phyloP scores from a whole-genome alignment of 2,113 vertebrate species.

The Chaetorhynchus papuensis region DNA sequence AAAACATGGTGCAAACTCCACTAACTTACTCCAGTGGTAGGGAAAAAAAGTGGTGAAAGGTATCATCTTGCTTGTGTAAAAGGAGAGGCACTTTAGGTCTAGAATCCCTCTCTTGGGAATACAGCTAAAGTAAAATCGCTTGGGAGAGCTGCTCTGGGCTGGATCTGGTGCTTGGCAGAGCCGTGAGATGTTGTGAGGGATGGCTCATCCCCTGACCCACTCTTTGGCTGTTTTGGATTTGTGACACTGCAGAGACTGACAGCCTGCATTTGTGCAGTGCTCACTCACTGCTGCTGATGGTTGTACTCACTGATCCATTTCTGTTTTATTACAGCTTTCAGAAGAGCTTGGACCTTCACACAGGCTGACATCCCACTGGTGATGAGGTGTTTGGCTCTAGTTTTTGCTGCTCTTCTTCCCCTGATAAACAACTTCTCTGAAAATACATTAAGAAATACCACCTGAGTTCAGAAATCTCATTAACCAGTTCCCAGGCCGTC shows the following conservation, averaged over 20 bases:
- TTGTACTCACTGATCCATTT: background rate
- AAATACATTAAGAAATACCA: slow-evolving; percentile 68
- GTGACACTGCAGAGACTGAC: background rate
- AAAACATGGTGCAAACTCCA: background rate
- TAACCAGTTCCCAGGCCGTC: background rate
- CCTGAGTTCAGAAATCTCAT: background rate
- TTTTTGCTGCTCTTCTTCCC: slow-evolving; percentile 67
- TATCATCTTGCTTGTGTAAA: background rate
- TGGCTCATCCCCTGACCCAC: background rate
- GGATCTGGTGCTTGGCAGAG: background rate
- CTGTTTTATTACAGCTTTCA: slow-evolving; percentile 53
- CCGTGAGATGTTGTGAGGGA: background rate
- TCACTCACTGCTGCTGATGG: background rate
- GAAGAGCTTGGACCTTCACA: slow-evolving; percentile 76
- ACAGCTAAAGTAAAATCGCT: background rate
- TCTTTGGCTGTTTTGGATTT: background rate
- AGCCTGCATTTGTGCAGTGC: background rate
- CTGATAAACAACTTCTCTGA: slow-evolving; percentile 66
- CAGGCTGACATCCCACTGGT: slow-evolving; percentile 58
- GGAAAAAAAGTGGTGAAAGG: background rate
- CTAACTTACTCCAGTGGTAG: background rate
- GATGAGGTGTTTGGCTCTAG: slow-evolving; percentile 69
- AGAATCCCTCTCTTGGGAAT: background rate
- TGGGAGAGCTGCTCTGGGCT: background rate
- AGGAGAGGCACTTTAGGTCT: background rate